These are phyloP conservation scores for Zonotrichia leucophrys DNA, from an alignment of 2,113 vertebrate genomes.

Conservation along the genomic window DNA sequence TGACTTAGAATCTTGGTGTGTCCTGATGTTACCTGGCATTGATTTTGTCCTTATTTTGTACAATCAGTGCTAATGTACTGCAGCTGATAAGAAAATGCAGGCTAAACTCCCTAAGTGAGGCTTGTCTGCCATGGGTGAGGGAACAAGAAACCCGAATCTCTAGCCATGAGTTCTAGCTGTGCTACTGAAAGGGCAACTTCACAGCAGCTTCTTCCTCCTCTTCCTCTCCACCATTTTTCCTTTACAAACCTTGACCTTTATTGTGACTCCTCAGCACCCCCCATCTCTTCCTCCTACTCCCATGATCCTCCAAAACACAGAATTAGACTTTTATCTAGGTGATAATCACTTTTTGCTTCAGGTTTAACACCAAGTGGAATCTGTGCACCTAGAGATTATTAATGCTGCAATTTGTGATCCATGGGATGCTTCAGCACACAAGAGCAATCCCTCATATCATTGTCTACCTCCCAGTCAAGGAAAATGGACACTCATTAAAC, in stretches of 20 bases:
- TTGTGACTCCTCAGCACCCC: background rate
- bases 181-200: background rate
- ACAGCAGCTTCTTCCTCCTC: background rate
- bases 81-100: background rate
- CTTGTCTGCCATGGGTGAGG: background rate
- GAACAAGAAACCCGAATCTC: background rate
- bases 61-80: background rate
- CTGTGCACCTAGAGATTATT: background rate
- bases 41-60: background rate
- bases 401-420: background rate
- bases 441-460: background rate
- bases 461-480: background rate
- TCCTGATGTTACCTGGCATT: background rate
- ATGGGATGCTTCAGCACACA: background rate
- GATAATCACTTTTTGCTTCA: background rate
- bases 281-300: background rate
- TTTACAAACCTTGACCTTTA: background rate
- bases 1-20: background rate
- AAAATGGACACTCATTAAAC: background rate
- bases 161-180: background rate
- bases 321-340: background rate
- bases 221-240: background rate
- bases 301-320: background rate
- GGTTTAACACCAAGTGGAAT: background rate
- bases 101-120: background rate